Base-by-base conservation (phyloP, 2,797 vertebrate species). In the Microtus agrestis region DNA sequence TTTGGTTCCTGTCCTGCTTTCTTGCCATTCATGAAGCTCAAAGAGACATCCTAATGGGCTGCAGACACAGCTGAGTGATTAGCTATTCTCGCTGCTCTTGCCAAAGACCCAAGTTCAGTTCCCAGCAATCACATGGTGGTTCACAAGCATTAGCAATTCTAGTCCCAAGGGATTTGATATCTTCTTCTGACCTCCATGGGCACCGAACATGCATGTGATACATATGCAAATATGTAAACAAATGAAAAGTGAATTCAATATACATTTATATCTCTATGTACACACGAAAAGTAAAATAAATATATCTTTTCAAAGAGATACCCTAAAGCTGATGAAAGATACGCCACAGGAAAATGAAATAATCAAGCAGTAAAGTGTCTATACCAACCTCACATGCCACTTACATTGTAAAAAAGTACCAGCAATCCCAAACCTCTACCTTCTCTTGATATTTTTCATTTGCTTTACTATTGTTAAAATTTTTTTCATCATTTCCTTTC, bases 341-440 rank as follows among this genome's bases (percentile, higher is more conserved):
- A 23, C 1, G 59, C 8, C 2, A 21, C 54, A 27, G 8, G 43
- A 81, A 61, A 81, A 29, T 51, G 71, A 86, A 86, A 65, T 29
- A 76, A 9, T 21, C 43, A 85, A 71, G 54, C 13, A n/a, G 17
- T 21, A 76, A 85, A 71, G 31, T 29, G 34, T 10, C 10, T 19
- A 0, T 14, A 17, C 3, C 23, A 37, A 14, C 15, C 61, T 77
- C 54, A 65, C 15, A 63, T 14, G 14, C 4, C 10, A 56, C 31
- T 13, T n/a, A 17, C 37, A 63, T 1, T 1, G 0, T 74, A 4
- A 43, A 37, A 54, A 10, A 1, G 2, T 23, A 25, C 9, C 23
- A 7, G 5, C 5, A 48, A 59, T 21, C 37, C 43, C 46, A 25
- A 6, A 17, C 46, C 76, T 40, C 48, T 23, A 61, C 10, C 21